Conservation (phyloP, 2,888 invertebrate genomes). For the Sphecodes monilicornis region DNA sequence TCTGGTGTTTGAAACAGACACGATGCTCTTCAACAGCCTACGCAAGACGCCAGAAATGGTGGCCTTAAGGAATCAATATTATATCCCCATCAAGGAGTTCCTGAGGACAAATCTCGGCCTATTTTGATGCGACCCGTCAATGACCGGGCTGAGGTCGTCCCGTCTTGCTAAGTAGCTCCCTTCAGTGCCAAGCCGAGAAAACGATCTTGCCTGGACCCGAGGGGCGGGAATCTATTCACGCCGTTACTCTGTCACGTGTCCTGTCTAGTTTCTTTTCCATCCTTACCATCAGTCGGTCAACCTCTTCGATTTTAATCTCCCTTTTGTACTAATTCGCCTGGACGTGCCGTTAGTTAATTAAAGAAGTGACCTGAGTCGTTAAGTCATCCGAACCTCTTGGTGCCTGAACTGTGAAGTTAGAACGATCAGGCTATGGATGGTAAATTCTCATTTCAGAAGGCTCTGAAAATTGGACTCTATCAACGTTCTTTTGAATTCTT, state of each 20-base stretch:
- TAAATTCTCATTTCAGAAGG: too few species aligned
- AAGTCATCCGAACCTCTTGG: neutral
- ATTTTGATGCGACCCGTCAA: constrained; percentile 85
- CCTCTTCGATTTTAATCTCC: constrained; percentile 9
- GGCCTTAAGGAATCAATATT: constrained; percentile 91
- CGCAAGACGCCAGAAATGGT: constrained; percentile 92
- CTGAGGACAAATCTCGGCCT: constrained; percentile 88
- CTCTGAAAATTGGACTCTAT: too few species aligned
- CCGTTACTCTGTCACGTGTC: constrained; percentile 31
- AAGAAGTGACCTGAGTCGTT: neutral
- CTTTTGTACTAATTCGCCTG: neutral
- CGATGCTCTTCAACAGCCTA: constrained; percentile 89
- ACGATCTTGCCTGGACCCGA: constrained; percentile 49
- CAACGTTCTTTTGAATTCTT: neutral
- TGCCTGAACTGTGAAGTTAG: neutral
- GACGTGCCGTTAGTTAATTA: neutral
- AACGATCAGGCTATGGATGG: neutral
- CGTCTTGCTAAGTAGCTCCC: constrained; percentile 67
- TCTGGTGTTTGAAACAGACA: constrained; percentile 92
- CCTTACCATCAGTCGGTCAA: neutral
- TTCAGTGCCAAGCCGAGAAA: constrained; percentile 74
- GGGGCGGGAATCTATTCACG: constrained; percentile 36
- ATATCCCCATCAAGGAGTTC: constrained; percentile 93
- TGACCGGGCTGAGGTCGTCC: constrained; percentile 62
- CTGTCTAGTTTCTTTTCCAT: constrained; percentile 16